Evolutionary conservation across 2,113 vertebrate species (phyloP), one percentile per base, ranked within the genome.

Genomic region (Galbula dea): DNA sequence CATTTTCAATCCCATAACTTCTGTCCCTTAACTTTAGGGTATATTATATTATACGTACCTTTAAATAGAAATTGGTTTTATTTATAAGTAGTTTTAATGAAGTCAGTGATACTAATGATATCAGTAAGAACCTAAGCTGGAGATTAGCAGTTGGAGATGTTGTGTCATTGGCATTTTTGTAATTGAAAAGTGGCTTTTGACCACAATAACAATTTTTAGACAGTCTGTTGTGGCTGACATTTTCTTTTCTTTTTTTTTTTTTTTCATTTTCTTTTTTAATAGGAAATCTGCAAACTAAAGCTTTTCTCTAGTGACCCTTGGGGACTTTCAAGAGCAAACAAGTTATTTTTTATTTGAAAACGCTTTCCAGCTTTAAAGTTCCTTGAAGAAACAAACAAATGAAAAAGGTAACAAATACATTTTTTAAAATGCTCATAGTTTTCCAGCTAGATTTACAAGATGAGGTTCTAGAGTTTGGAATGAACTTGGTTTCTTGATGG

Each of bases 181-280:
- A 89, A 75, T 59, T 61, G 80, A 93, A 83, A 90, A 83, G 76
- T 81, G 63, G 41, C 20, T 94, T 87, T 90, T 90, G 66, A 94
- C 73, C 68, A 63, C 80, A 95, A 83, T 41, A 86, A 54, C 45
- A 76, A 63, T 61, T 89, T 94, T 89, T 91, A 87, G 85, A 80
- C 49, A 57, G 43, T 7, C 30, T 82, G 9, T 63, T 86, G 48
- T 80, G 24, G 51, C 48, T 82, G 57, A 88, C 7, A 41, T 72
- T 83, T 83, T 74, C 17, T 80, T 17, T 36, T 83, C 3, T 48
- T 7, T 54, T 20, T 55, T n/a, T 58, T 61, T n/a, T 54, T 43
- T 52, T 66, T 34, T 82, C 3, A n/a, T 55, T 62, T 45, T 39
- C 15, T 9, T 43, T 80, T 83, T 59, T 52, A 76, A 91, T 2